Base-by-base conservation (phyloP, 1,140 invertebrate species). In the Musca vetustissima region DNA sequence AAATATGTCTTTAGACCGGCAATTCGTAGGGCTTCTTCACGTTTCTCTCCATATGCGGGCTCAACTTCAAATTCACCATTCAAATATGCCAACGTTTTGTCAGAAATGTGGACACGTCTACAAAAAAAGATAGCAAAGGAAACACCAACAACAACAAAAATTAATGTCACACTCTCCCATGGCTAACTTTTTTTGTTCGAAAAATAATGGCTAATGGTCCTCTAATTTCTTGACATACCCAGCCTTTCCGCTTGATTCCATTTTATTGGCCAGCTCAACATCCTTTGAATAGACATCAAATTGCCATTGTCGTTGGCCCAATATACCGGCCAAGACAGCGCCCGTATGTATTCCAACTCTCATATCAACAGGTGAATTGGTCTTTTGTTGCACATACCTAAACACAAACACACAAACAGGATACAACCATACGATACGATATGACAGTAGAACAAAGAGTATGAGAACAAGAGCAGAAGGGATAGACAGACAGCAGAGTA, bases 231-330 rank as follows among this genome's bases (percentile, higher is more conserved):
- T n/a, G 55, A 83, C 88, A 87, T 85, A 98, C 96, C 97, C 97
- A 3, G 97, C 94, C 83, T 93, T 90, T 47, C 97, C 97, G 69
- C 93, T 94, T 81, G 94, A 96, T 85, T 99, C 97, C 96, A 99
- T 98, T 85, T 98, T 98, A 83, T 99, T 99, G 11, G 97, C 97
- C 50, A 98, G 85, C 76, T 96, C 96, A 6, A 99, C 97, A 81
- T 98, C 97, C 78, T 97, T 93, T 69, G 93, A 95, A 83, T 98
- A 99, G 32, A 99, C 95, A 78, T 99, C 97, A 84, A 97, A 99
- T 84, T 99, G 97, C 97, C 97, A 99, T 80, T 99, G 97, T 28
- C 94, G 85, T 75, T 98, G 94, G 0, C 97, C 97, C 49, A 99
- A 86, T 19, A 99, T 96, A 1, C 97, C 97, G 47, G 96, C 97